A percentile compares a stretch with the other conserved stretches of the same genome.
Evolutionary conservation across 2,113 vertebrate genomes (phyloP).

Genomic region (Athene cunicularia): DNA sequence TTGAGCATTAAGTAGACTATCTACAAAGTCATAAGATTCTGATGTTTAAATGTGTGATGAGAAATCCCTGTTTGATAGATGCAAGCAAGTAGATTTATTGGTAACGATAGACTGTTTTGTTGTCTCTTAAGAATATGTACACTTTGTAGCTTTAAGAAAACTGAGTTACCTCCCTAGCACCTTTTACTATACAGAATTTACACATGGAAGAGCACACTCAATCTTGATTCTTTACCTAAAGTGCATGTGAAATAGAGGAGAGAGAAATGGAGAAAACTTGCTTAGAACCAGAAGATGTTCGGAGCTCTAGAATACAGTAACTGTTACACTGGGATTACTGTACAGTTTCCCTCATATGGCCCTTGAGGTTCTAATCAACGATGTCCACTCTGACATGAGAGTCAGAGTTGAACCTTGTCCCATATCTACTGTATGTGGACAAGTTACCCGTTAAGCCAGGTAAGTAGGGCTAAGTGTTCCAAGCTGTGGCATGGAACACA

Average conservation of each 20-base stretch:
- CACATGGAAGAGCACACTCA: background rate
- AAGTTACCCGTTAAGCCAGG: background rate
- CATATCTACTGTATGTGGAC: background rate
- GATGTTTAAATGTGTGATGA: background rate
- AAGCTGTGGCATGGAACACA: background rate
- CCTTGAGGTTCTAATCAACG: background rate
- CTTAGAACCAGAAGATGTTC: background rate
- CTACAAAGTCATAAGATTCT: background rate
- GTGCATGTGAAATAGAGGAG: constrained; percentile 32
- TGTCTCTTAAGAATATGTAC: background rate
- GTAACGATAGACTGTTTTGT: background rate
- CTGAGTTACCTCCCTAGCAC: background rate
- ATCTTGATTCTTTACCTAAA: constrained; percentile 23
- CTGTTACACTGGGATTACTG: background rate
- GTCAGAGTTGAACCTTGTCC: background rate
- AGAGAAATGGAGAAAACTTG: background rate
- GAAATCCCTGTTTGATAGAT: background rate
- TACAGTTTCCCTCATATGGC: background rate
- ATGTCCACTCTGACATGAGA: background rate
- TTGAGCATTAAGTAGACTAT: background rate
- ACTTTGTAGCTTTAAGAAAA: background rate
- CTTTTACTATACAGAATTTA: constrained; percentile 43
- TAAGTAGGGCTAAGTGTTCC: background rate
- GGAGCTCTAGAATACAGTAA: background rate
- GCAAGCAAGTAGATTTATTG: background rate